phyloP scores from a whole-genome alignment of 2,888 invertebrate genomes.

The Drosophila nr. fundita region DNA sequence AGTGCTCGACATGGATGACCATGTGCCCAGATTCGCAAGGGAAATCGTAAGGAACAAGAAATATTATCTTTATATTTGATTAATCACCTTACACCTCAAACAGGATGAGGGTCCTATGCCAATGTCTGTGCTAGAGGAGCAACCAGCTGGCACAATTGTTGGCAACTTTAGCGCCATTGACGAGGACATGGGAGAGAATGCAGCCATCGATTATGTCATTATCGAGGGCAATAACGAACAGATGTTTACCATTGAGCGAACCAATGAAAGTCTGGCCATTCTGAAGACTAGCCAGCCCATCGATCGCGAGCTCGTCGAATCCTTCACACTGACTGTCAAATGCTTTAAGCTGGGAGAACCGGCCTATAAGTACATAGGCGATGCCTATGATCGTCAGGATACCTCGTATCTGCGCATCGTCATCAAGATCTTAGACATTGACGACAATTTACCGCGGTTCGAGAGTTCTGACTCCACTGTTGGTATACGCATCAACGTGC shows the following conservation, averaged over 20 bases:
- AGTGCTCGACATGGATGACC: conserved; percentile 91
- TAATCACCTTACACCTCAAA: neutral
- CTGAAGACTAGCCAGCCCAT: conserved; percentile 88
- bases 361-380: conserved; percentile 80
- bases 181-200: conserved; percentile 91
- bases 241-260: conserved; percentile 87
- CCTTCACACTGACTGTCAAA: conserved; percentile 88
- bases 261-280: conserved; percentile 88
- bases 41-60: conserved; percentile 86
- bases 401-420: conserved; percentile 89
- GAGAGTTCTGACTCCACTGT: conserved; percentile 88
- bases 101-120: conserved; percentile 89
- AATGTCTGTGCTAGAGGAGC: conserved; percentile 89
- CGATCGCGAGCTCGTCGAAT: conserved; percentile 88
- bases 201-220: conserved; percentile 90
- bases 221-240: conserved; percentile 90
- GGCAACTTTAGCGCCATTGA: conserved; percentile 90
- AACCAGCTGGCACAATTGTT: conserved; percentile 88
- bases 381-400: conserved; percentile 88
- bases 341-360: conserved; percentile 88
- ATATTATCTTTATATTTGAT: neutral
- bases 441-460: conserved; percentile 91
- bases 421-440: conserved; percentile 89
- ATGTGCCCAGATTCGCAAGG: conserved; percentile 90
- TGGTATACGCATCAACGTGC: conserved; percentile 91